Conservation (phyloP, 2,888 invertebrate genomes). For the Lasioglossum zephyrum region DNA sequence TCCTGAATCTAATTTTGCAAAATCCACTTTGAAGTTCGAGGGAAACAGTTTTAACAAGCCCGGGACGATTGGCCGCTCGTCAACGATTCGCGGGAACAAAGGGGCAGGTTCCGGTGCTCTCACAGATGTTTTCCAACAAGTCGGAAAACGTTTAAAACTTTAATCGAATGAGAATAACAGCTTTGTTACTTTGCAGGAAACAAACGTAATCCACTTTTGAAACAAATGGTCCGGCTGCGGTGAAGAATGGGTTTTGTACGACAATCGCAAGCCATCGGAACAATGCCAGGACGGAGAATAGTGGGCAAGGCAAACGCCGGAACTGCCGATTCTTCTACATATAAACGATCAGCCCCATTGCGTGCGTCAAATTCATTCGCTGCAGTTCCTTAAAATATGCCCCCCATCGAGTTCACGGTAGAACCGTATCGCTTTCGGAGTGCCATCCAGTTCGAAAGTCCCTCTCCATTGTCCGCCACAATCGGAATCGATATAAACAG, state of each 20-base stretch:
- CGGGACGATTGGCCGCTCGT: not conserved
- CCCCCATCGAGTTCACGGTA: not conserved
- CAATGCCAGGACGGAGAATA: not conserved
- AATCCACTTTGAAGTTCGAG: not conserved
- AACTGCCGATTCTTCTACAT: not conserved
- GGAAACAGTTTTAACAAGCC: not conserved
- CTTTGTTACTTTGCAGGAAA: conserved; percentile 5
- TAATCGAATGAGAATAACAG: conserved; percentile 9
- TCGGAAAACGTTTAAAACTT: conserved; percentile 4
- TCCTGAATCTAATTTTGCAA: not conserved
- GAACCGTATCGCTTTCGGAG: not conserved
- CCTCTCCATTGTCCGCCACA: not conserved
- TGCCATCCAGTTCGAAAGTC: not conserved
- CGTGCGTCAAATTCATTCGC: not conserved
- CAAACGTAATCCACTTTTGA: conserved; percentile 9
- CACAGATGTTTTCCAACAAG: not conserved
- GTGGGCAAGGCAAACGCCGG: not conserved
- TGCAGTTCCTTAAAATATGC: not conserved
- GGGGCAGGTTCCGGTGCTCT: not conserved
- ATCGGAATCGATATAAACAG: not conserved
- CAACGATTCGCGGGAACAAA: not conserved
- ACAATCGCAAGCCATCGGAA: conserved; percentile 5
- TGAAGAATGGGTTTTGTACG: conserved; percentile 2
- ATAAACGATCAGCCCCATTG: not conserved
- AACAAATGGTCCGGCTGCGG: conserved; percentile 5